phyloP scores from a whole-genome alignment of 1,140 invertebrate genomes.

The Diorhabda carinulata region DNA sequence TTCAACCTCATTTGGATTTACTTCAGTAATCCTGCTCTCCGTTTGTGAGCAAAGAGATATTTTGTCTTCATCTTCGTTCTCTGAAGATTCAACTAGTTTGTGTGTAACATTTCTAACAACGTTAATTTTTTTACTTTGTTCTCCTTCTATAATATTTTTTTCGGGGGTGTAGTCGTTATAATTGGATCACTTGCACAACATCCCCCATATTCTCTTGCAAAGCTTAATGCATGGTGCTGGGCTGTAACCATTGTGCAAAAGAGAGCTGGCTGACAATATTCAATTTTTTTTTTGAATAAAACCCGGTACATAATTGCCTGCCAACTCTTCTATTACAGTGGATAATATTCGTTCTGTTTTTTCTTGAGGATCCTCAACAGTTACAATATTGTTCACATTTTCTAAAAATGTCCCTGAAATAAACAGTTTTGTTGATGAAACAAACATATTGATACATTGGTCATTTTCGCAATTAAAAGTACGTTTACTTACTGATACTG shows the following conservation, averaged over 20 bases:
- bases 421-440: background rate
- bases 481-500: background rate
- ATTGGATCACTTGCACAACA: background rate
- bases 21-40: slow-evolving; percentile 11
- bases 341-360: background rate
- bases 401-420: background rate
- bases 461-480: background rate
- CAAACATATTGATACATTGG: background rate
- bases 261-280: background rate
- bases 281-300: background rate
- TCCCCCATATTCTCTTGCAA: slow-evolving; percentile 9
- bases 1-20: slow-evolving; percentile 14
- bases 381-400: background rate
- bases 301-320: background rate
- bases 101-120: slow-evolving; percentile 4
- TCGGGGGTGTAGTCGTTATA: background rate
- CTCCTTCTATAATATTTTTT: slow-evolving; percentile 2
- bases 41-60: slow-evolving; percentile 3
- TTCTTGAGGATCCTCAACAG: background rate
- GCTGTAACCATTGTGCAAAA: slow-evolving; percentile 1
- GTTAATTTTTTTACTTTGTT: slow-evolving; percentile 10
- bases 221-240: slow-evolving; percentile 7
- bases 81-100: slow-evolving; percentile 13
- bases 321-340: background rate
- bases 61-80: slow-evolving; percentile 8